Percentiles rank a stretch among this genome's conserved stretches.
phyloP scores from a whole-genome alignment of 2,888 invertebrate species.

The Dendrolimus pini region DNA sequence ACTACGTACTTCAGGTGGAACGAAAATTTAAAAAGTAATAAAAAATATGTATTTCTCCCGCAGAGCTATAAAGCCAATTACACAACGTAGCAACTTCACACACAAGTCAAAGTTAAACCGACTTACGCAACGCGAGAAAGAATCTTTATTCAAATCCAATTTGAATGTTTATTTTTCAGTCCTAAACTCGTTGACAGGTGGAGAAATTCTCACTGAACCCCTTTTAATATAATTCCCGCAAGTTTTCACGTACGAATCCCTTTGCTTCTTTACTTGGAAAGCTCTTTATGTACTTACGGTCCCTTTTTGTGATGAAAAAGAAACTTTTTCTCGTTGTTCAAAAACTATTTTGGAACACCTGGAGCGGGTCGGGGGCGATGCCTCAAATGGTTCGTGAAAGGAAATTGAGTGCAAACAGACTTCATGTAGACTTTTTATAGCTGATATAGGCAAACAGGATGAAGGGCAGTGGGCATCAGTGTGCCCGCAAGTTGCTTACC shows the following conservation, averaged over 20 bases:
- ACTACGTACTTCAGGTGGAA: too few relatives aligned
- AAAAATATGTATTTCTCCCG: too few relatives aligned
- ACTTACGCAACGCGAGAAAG: background rate
- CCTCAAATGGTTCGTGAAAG: background rate
- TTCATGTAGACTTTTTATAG: background rate
- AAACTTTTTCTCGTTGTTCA: background rate
- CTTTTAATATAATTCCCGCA: slow-evolving; percentile 32
- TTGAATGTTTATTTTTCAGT: slow-evolving; percentile 27
- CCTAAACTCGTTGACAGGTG: slow-evolving; percentile 27
- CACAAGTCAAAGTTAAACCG: background rate
- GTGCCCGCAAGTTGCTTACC: too few relatives aligned
- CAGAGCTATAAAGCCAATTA: background rate
- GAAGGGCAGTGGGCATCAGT: too few relatives aligned
- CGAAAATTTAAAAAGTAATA: too few relatives aligned
- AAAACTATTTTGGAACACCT: background rate
- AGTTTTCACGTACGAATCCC: background rate
- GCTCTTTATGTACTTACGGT: background rate
- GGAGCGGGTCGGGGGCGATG: background rate
- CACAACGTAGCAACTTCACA: background rate
- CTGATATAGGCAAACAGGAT: too few relatives aligned
- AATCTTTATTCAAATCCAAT: slow-evolving; percentile 3
- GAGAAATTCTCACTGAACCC: slow-evolving; percentile 30
- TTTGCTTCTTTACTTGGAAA: background rate
- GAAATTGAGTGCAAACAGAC: background rate
- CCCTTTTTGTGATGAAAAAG: background rate